Percentiles rank a stretch among this genome's conserved stretches.
Conservation (phyloP, 2,113 vertebrate genomes). For the Accipiter virgatus region DNA sequence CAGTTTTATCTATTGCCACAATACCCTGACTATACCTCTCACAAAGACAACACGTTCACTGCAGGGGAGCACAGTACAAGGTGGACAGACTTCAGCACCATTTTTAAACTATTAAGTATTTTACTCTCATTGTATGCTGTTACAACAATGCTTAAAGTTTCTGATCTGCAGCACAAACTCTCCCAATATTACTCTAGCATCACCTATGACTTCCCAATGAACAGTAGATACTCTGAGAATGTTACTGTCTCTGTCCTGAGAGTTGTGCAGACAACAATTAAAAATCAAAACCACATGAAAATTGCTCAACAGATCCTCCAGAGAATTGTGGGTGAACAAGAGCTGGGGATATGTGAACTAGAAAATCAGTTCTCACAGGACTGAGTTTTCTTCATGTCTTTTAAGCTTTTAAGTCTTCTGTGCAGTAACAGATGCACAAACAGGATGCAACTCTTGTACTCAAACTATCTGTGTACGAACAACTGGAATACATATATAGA, state of each 20-base stretch:
- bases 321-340: not conserved
- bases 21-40: not conserved
- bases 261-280: not conserved
- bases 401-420: not conserved
- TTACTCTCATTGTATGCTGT: not conserved
- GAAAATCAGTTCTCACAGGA: not conserved
- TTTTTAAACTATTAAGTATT: not conserved
- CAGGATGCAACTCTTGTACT: not conserved
- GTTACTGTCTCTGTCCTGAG: not conserved
- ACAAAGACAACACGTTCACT: not conserved
- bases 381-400: not conserved
- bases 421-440: not conserved
- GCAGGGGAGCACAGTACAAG: not conserved
- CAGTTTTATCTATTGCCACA: not conserved
- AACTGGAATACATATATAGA: not conserved
- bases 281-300: not conserved
- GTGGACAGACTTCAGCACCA: not conserved
- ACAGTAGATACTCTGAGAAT: not conserved
- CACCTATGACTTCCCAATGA: not conserved
- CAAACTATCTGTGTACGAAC: not conserved
- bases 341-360: not conserved
- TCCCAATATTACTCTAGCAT: not conserved
- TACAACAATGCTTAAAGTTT: not conserved
- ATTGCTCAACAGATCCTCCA: not conserved
- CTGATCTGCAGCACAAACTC: not conserved